Percentiles rank a stretch among this genome's conserved stretches.
Evolutionary conservation across 2,888 invertebrate species (phyloP).

Genomic region (Tipula unca): DNA sequence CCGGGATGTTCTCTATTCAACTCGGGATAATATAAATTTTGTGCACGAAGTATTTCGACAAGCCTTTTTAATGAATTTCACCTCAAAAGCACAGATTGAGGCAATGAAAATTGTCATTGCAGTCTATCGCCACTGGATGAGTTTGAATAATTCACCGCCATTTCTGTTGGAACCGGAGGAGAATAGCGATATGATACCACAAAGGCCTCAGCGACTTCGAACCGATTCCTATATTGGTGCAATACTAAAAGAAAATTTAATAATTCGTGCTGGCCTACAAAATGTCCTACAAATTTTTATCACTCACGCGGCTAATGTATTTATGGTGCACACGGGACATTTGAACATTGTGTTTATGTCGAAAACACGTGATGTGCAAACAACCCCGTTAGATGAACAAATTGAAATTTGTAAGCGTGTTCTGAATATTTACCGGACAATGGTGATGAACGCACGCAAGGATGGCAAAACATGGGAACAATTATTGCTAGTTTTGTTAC

Average conservation of each 20-base stretch:
- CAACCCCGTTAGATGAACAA: constrained; percentile 77
- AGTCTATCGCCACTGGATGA: constrained; percentile 94
- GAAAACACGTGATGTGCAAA: constrained; percentile 49
- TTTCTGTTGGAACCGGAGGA: constrained; percentile 68
- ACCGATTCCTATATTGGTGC: constrained; percentile 84
- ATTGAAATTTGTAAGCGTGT: constrained; percentile 95
- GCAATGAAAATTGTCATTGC: constrained; percentile 83
- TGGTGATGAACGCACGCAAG: constrained; percentile 95
- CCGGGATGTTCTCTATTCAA: constrained; percentile 77
- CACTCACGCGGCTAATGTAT: constrained; percentile 92
- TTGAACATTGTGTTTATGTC: constrained; percentile 48
- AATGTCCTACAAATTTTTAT: constrained; percentile 59
- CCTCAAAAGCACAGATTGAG: constrained; percentile 60
- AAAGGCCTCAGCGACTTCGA: constrained; percentile 49
- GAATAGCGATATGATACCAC: constrained; percentile 32
- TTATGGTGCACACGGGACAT: constrained; percentile 53
- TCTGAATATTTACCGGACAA: constrained; percentile 89
- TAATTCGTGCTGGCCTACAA: constrained; percentile 75
- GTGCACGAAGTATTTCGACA: constrained; percentile 90
- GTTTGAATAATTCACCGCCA: constrained; percentile 67
- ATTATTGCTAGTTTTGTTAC: constrained; percentile 72
- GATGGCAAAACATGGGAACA: constrained; percentile 92
- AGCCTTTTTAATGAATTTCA: constrained; percentile 81
- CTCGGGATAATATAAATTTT: constrained; percentile 87
- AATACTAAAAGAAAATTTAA: constrained; percentile 66